Percentiles rank a stretch among this genome's conserved stretches.
Conservation (phyloP, 2,888 invertebrate species). For the Crocallis elinguaria region DNA sequence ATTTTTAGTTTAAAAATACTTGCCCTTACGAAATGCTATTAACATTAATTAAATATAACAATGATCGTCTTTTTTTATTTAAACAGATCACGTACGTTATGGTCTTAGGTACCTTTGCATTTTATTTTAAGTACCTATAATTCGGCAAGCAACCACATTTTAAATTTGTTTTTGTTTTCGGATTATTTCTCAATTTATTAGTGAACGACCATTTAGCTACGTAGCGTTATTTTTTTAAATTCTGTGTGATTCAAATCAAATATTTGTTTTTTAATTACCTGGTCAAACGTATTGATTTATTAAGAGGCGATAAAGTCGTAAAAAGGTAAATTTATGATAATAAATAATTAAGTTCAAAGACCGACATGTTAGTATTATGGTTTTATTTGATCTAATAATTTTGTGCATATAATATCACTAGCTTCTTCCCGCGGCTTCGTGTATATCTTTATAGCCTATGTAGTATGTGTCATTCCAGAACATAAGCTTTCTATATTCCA, state of each 20-base stretch:
- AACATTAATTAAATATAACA: neutral
- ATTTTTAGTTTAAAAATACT: neutral
- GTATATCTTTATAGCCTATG: too few relatives aligned
- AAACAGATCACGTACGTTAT: neutral
- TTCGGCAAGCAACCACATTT: neutral
- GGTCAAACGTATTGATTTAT: slow-evolving; percentile 4
- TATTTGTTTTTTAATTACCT: slow-evolving; percentile 19
- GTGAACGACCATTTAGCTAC: slow-evolving; percentile 3
- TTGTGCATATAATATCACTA: neutral
- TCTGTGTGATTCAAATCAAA: slow-evolving; percentile 11
- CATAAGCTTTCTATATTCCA: too few relatives aligned
- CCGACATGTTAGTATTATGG: too few relatives aligned
- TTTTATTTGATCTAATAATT: neutral
- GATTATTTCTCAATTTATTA: slow-evolving; percentile 21
- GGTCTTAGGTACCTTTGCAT: neutral
- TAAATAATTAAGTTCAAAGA: neutral
- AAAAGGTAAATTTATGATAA: slow-evolving; percentile 5
- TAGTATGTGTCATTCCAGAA: too few relatives aligned
- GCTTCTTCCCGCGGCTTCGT: too few relatives aligned
- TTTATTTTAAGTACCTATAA: neutral
- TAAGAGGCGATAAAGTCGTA: neutral
- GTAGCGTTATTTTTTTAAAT: neutral
- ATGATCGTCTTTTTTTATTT: neutral
- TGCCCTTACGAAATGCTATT: neutral
- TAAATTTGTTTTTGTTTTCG: slow-evolving; percentile 15